Evolutionary conservation across 2,113 vertebrate genomes (phyloP).

Genomic region (Eclectus roratus): DNA sequence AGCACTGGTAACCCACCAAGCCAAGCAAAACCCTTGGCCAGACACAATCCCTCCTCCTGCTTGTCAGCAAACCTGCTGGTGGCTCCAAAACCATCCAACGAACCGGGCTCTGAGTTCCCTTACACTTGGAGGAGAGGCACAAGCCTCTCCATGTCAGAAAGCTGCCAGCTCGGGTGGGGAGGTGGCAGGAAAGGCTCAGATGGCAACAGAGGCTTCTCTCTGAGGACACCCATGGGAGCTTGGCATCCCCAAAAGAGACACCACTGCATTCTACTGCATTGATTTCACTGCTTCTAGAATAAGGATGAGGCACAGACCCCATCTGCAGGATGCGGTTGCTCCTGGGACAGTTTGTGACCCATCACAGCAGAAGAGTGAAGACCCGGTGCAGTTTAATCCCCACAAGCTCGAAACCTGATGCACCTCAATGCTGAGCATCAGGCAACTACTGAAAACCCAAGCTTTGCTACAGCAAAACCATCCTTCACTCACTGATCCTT

Average conservation of each 20-base stretch:
- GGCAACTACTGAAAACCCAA: not conserved
- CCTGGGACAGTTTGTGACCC: not conserved
- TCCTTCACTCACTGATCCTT: not conserved
- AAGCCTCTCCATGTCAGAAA: not conserved
- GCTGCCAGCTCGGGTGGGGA: accelerated
- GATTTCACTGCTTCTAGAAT: not conserved
- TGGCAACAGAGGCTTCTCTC: not conserved
- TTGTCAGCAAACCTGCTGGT: not conserved
- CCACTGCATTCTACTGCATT: not conserved
- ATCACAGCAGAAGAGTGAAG: not conserved
- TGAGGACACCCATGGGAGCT: not conserved
- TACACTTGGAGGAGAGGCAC: not conserved
- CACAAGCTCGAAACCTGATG: not conserved
- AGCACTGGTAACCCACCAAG: not conserved
- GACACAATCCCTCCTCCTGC: not conserved
- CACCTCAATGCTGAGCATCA: not conserved
- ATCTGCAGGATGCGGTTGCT: not conserved
- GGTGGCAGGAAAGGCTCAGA: not conserved
- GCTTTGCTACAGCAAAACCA: not conserved
- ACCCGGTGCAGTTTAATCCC: not conserved
- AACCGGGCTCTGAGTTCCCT: not conserved
- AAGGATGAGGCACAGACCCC: not conserved
- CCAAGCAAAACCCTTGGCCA: not conserved
- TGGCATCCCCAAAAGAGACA: not conserved
- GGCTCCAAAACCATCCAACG: not conserved